Conservation (phyloP, 1,140 invertebrate genomes). For the Charaxes varanes region DNA sequence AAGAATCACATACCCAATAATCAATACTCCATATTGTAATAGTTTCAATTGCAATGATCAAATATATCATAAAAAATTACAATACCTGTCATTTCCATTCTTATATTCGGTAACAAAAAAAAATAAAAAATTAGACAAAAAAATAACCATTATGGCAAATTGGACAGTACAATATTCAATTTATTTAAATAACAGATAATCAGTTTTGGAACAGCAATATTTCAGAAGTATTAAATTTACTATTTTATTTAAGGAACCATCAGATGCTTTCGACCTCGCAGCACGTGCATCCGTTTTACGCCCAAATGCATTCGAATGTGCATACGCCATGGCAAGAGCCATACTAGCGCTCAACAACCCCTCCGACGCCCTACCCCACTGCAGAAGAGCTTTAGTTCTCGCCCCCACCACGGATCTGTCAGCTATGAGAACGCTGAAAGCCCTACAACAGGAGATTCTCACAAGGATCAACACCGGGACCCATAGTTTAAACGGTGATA, state of each 20-base stretch:
- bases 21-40: too few relatives aligned
- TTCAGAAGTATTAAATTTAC: too few relatives aligned
- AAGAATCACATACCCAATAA: too few relatives aligned
- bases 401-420: conserved; percentile 46
- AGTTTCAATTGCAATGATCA: too few relatives aligned
- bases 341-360: conserved; percentile 80
- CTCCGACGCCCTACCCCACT: conserved; percentile 74
- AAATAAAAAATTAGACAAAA: neutral
- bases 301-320: conserved; percentile 92
- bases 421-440: conserved; percentile 46
- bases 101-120: too few relatives aligned
- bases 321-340: conserved; percentile 92
- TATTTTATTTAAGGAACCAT: conserved; percentile 80
- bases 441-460: conserved; percentile 52
- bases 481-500: conserved; percentile 43
- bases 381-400: conserved; percentile 67
- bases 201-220: too few relatives aligned
- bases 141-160: conserved; percentile 5
- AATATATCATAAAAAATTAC: too few relatives aligned
- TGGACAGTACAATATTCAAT: too few relatives aligned
- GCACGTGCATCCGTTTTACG: conserved; percentile 88
- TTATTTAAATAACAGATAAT: too few relatives aligned
- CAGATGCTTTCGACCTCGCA: conserved; percentile 90
- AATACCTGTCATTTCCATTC: too few relatives aligned
- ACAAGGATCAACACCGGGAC: conserved; percentile 49